These are phyloP conservation scores for Onychorhynchus coronatus DNA, from an alignment of 2,113 vertebrate species.

Conservation along the genomic window DNA sequence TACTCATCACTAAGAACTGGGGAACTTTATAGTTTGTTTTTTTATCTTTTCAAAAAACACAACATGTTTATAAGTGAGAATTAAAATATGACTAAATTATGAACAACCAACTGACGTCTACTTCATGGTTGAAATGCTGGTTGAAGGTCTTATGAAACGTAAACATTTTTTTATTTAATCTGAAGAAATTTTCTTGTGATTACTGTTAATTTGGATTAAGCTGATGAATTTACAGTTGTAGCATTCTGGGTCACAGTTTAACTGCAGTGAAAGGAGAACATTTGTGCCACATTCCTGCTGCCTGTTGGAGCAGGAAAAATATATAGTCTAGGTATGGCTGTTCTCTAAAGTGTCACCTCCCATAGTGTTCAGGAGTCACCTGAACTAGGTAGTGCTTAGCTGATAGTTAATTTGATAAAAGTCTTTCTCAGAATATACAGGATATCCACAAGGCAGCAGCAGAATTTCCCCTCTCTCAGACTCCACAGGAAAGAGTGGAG, in stretches of 20 bases:
- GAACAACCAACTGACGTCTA: not conserved
- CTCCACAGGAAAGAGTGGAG: not conserved
- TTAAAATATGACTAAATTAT: not conserved
- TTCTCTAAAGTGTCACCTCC: not conserved
- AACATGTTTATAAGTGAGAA: not conserved
- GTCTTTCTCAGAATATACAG: not conserved
- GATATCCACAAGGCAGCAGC: not conserved
- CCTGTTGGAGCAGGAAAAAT: not conserved
- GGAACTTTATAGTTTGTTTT: not conserved
- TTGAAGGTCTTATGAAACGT: not conserved
- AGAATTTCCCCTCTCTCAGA: not conserved
- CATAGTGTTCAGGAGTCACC: not conserved
- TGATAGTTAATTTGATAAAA: not conserved
- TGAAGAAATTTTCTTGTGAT: not conserved
- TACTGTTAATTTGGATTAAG: not conserved
- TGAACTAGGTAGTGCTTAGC: not conserved
- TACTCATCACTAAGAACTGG: not conserved
- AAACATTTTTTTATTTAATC: not conserved
- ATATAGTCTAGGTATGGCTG: not conserved
- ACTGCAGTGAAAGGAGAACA: not conserved
- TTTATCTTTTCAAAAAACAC: not conserved
- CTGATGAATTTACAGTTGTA: not conserved
- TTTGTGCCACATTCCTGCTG: not conserved
- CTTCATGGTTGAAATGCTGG: not conserved
- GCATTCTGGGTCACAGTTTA: not conserved